Conservation (phyloP, 2,113 vertebrate species). For the Festucalex cinctus region DNA sequence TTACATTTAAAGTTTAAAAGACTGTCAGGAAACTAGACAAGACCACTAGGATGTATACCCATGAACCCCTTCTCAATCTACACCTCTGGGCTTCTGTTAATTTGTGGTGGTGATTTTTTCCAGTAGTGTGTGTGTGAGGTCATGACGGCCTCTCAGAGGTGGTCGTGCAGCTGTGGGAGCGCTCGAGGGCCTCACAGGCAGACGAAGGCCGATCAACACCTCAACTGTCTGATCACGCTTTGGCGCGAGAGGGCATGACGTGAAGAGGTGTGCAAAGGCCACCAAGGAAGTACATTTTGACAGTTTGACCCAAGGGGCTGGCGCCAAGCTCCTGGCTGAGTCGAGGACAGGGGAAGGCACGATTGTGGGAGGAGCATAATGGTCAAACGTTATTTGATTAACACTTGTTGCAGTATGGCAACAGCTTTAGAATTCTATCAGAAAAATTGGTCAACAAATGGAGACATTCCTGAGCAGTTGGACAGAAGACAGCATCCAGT, state of each 20-base stretch:
- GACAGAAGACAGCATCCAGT: conserved; percentile 32
- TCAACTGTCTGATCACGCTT: conserved; percentile 33
- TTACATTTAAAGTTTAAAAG: too few species aligned
- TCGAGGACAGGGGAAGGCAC: background rate
- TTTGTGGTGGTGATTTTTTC: too few species aligned
- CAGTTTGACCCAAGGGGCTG: background rate
- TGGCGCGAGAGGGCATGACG: conserved; percentile 20
- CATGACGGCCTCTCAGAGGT: background rate
- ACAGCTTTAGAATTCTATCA: too few species aligned
- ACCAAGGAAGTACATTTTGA: conserved; percentile 13
- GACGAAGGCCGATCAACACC: conserved; percentile 30
- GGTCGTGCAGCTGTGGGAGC: conserved; percentile 29
- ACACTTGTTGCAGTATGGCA: too few species aligned
- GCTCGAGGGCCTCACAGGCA: conserved; percentile 42
- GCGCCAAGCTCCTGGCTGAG: background rate
- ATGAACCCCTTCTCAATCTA: too few species aligned
- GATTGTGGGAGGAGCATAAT: too few species aligned
- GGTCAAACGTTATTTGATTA: too few species aligned
- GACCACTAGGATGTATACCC: too few species aligned
- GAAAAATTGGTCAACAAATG: too few species aligned
- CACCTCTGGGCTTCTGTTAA: too few species aligned
- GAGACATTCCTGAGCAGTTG: too few species aligned
- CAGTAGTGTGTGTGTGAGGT: background rate
- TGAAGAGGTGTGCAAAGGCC: conserved; percentile 31
- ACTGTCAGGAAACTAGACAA: too few species aligned